Evolutionary conservation across 2,113 vertebrate species (phyloP), one percentile per base, ranked within the genome.

Genomic region (Mohoua ochrocephala): DNA sequence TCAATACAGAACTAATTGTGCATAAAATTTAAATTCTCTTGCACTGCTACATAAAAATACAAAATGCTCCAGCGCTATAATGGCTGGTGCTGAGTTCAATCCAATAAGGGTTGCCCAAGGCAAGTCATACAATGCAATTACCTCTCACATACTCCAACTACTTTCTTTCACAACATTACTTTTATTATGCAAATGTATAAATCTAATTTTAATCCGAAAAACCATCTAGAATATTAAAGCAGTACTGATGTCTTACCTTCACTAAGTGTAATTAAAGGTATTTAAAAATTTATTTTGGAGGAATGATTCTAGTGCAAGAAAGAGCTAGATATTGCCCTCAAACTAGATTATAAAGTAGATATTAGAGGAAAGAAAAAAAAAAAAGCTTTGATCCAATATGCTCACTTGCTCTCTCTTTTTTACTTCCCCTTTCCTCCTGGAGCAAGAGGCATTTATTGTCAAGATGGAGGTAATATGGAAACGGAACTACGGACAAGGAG

Each of bases 151-250:
- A 87, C 94, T 89, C 83, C 41, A 74, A 94, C 81, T 88, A 94
- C 95, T 96, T 95, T 91, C 96, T 96, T 97, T 97, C 95, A 97
- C 87, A 97, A 96, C 97, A 91, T 97, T 97, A 96, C 96, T 98
- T 98, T 98, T 98, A 97, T 98, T 97, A 98, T 98, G 97, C 98
- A 98, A 98, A 98, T 98, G 76, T 31, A 76, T 81, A 96, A 94
- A 97, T 97, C 93, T 96, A 96, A 97, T 97, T 97, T 97, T 98
- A 98, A 98, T 97, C 95, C 4, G 0, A 64, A 95, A 93, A 96
- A 94, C 88, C 83, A 93, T 97, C 95, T 88, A 97, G 93, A 97
- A 98, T 96, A 98, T 97, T 97, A 98, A 97, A 97, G 80, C 54
- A 92, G 93, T 78, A 89, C 74, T 96, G 84, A 41, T 76, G 85